Conservation (phyloP, 2,888 invertebrate genomes). For the Sminthurinus aureus region DNA sequence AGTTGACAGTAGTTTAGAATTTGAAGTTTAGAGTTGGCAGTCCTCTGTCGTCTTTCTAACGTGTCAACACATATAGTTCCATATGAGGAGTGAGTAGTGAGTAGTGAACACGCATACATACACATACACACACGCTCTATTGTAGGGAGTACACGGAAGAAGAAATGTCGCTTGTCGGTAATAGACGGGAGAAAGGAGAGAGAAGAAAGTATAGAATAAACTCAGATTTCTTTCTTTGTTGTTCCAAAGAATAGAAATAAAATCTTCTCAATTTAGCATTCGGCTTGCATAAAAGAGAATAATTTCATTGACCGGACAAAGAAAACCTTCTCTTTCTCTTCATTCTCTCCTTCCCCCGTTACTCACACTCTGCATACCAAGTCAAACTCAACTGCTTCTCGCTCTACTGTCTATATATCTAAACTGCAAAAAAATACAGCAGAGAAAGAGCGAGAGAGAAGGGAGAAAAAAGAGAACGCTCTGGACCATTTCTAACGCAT, state of each 20-base stretch:
- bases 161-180: too few relatives aligned
- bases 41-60: not conserved
- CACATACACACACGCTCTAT: not conserved
- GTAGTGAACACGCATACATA: not conserved
- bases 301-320: constrained; percentile 48
- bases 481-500: constrained; percentile 31
- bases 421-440: constrained; percentile 13
- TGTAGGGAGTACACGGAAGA: not conserved
- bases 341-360: constrained; percentile 25
- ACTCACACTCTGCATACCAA: constrained; percentile 43
- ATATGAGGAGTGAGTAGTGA: not conserved
- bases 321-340: constrained; percentile 37
- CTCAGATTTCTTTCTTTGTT: constrained; percentile 10
- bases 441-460: constrained; percentile 7
- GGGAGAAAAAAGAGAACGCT: constrained; percentile 18
- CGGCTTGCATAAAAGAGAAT: constrained; percentile 47
- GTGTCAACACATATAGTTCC: not conserved
- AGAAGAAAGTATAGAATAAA: constrained; percentile 33
- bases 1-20: not conserved
- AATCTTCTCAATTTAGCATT: constrained; percentile 43
- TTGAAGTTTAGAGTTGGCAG: not conserved
- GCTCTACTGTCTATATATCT: not conserved
- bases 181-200: not conserved
- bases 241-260: constrained; percentile 38
- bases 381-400: constrained; percentile 5